phyloP scores from a whole-genome alignment of 2,888 invertebrate genomes.

The Watsonalla binaria region DNA sequence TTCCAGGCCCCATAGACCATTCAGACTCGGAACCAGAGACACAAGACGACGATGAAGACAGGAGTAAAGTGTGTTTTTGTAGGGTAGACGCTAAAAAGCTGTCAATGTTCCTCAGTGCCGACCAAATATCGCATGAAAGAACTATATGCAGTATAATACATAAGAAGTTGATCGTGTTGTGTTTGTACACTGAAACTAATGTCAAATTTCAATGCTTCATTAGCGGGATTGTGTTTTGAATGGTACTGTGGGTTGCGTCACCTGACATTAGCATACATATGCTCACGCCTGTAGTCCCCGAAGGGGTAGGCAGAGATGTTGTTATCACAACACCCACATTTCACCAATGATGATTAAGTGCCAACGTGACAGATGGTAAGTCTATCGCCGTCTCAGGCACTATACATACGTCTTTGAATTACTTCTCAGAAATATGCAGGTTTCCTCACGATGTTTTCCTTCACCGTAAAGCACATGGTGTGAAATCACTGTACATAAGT shows the following conservation, averaged over 20 bases:
- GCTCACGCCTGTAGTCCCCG: no score
- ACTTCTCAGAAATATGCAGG: no score
- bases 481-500: no score
- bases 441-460: no score
- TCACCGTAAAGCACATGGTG: no score
- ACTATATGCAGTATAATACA: conserved; percentile 88
- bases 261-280: no score
- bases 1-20: conserved; percentile 66
- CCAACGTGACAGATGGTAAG: no score
- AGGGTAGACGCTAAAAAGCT: conserved; percentile 89
- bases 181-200: conserved; percentile 85
- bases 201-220: conserved; percentile 90
- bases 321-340: no score
- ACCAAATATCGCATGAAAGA: conserved; percentile 85
- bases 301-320: no score
- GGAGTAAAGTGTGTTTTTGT: conserved; percentile 65
- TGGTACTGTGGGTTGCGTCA: neutral
- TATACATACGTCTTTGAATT: no score
- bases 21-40: conserved; percentile 67
- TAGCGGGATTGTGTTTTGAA: conserved; percentile 80
- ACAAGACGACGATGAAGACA: conserved; percentile 62
- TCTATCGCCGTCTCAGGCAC: no score
- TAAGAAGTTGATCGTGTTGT: conserved; percentile 85
- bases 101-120: conserved; percentile 87
- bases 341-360: no score